A percentile compares a stretch with the other conserved stretches of the same genome.
Conservation (phyloP, 2,113 vertebrate genomes). For the Regulus satrapa region DNA sequence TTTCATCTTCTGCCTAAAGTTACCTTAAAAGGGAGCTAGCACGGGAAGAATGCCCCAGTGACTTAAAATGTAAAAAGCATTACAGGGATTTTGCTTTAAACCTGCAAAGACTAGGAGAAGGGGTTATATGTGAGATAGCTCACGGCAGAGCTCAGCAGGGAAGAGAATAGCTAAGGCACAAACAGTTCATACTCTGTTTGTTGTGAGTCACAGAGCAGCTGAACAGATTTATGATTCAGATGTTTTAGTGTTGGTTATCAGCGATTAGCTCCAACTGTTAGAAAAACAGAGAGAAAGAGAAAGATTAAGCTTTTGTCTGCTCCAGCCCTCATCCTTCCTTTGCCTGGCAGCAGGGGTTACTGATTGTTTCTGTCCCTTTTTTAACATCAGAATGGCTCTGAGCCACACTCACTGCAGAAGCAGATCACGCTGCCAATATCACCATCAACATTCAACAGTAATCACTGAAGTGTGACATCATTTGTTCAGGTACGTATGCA, state of each 20-base stretch:
- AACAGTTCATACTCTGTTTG: not conserved
- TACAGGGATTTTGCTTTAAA: not conserved
- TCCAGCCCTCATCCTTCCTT: conserved; percentile 28
- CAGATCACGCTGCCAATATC: not conserved
- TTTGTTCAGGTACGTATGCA: not conserved
- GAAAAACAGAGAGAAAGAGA: conserved; percentile 5
- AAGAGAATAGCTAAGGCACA: not conserved
- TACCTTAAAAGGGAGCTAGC: not conserved
- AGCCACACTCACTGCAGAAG: not conserved
- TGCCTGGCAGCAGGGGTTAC: conserved; percentile 1
- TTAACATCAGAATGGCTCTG: conserved; percentile 7
- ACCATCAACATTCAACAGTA: not conserved
- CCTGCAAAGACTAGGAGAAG: not conserved
- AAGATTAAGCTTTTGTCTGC: conserved; percentile 52
- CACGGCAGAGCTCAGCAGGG: not conserved
- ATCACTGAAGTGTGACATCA: not conserved
- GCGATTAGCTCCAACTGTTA: conserved; percentile 24
- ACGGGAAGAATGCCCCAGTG: not conserved
- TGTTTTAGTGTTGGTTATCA: conserved; percentile 19
- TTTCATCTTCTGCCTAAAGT: not conserved
- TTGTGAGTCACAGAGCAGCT: not conserved
- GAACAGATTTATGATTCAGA: conserved; percentile 34
- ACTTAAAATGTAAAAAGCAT: not conserved
- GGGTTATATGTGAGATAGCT: not conserved
- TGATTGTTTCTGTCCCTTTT: conserved; percentile 25